phyloP scores from a whole-genome alignment of 2,113 vertebrate species.

The Channa argus region DNA sequence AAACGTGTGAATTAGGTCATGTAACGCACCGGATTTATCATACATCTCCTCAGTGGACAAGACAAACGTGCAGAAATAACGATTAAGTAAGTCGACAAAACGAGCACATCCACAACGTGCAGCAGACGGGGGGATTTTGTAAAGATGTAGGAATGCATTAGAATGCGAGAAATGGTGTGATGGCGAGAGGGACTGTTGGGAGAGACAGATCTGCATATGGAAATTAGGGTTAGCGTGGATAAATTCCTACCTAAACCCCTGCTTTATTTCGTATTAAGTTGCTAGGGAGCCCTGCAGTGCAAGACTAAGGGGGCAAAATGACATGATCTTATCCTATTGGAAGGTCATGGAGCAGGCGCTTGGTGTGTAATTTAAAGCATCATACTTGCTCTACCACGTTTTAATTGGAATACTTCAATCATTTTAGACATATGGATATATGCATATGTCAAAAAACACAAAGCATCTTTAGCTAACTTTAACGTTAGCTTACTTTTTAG shows the following conservation, averaged over 20 bases:
- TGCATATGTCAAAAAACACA: not conserved
- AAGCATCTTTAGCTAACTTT: no score
- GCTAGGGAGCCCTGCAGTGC: constrained; percentile 66
- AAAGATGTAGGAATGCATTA: constrained; percentile 85
- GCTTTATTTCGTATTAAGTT: constrained; percentile 85
- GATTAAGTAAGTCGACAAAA: constrained; percentile 44
- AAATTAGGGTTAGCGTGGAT: constrained; percentile 93
- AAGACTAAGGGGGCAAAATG: constrained; percentile 8
- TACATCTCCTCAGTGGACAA: constrained; percentile 30
- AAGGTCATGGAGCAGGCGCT: constrained; percentile 13
- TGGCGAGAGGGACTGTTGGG: constrained; percentile 88
- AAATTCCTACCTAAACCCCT: constrained; percentile 89
- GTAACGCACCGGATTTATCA: constrained; percentile 35
- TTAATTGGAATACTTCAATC: not conserved
- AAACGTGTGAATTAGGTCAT: constrained; percentile 63
- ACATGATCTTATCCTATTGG: not conserved
- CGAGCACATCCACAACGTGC: constrained; percentile 63
- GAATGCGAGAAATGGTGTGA: constrained; percentile 92
- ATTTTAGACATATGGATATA: not conserved
- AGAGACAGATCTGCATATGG: constrained; percentile 98
- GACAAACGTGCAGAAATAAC: constrained; percentile 59
- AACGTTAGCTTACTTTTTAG: no score
- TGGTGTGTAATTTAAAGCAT: not conserved
- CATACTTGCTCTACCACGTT: not conserved
- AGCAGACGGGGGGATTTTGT: constrained; percentile 66